phyloP scores from a whole-genome alignment of 2,888 invertebrate species.

The Nomada fucata region DNA sequence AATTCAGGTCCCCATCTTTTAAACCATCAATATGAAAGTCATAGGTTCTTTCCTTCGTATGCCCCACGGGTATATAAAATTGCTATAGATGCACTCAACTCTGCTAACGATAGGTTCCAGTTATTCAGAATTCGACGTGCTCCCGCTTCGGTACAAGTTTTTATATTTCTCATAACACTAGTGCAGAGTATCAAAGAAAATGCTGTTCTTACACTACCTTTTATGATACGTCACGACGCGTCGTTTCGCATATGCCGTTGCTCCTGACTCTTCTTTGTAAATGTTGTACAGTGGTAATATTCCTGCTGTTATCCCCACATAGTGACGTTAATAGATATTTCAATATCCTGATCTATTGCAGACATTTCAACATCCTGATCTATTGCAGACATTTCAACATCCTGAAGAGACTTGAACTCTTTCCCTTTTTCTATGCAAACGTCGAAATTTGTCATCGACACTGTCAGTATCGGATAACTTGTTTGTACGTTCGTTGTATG shows the following conservation, averaged over 20 bases:
- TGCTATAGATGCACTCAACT: conserved; percentile 12
- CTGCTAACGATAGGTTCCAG: conserved; percentile 12
- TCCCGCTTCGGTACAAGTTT: conserved; percentile 37
- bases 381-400: conserved; percentile 9
- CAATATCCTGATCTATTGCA: conserved; percentile 3
- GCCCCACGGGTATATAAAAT: conserved; percentile 5
- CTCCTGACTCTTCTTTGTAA: conserved; percentile 36
- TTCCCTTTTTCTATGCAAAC: conserved; percentile 13
- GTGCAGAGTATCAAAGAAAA: conserved; percentile 30
- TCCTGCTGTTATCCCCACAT: conserved; percentile 26
- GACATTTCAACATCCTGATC: conserved; percentile 14
- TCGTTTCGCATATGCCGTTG: conserved; percentile 38
- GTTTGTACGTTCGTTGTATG: conserved; percentile 37
- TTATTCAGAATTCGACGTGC: conserved; percentile 22
- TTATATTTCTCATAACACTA: conserved; percentile 32
- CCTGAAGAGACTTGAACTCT: conserved; percentile 11
- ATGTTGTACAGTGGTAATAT: conserved; percentile 30
- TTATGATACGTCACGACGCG: conserved; percentile 23
- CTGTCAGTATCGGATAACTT: conserved; percentile 41
- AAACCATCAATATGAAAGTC: conserved; percentile 9
- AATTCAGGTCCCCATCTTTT: not conserved
- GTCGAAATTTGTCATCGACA: conserved; percentile 35
- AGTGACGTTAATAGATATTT: conserved; percentile 30
- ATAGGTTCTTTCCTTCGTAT: conserved; percentile 4
- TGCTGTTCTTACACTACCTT: conserved; percentile 21